Conservation (phyloP, 2,797 vertebrate genomes). For the Nannoperca obscura region DNA sequence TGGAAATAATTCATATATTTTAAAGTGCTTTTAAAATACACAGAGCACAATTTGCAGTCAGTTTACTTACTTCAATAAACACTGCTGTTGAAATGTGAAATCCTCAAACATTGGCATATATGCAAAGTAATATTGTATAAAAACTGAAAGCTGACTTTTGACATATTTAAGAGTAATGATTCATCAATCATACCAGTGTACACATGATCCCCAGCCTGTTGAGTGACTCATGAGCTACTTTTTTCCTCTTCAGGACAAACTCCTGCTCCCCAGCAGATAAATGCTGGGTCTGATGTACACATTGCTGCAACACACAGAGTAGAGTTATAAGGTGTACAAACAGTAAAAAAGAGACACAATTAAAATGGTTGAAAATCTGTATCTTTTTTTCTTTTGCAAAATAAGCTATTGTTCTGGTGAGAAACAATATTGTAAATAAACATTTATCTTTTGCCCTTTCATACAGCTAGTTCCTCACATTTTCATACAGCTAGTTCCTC, state of each 20-base stretch:
- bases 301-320: constrained; percentile 14
- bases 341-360: too few species aligned
- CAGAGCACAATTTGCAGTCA: background rate
- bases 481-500: too few species aligned
- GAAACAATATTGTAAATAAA: too few species aligned
- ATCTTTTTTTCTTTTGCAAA: background rate
- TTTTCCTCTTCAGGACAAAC: constrained; percentile 35
- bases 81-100: background rate
- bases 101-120: background rate
- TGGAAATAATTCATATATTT: background rate
- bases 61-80: background rate
- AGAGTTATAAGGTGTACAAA: too few species aligned
- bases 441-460: too few species aligned
- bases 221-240: constrained; percentile 7
- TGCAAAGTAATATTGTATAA: background rate
- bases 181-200: constrained; percentile 5
- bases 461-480: too few species aligned
- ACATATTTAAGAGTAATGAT: background rate
- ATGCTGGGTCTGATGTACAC: background rate
- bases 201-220: constrained; percentile 11
- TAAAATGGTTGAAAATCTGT: background rate
- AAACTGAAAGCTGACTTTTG: background rate
- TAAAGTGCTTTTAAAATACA: background rate
- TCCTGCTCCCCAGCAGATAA: constrained; percentile 17
- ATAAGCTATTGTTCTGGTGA: background rate